A percentile compares a stretch with the other conserved stretches of the same genome.
Evolutionary conservation across 2,888 invertebrate species (phyloP).

Genomic region (Aporophyla lueneburgensis): DNA sequence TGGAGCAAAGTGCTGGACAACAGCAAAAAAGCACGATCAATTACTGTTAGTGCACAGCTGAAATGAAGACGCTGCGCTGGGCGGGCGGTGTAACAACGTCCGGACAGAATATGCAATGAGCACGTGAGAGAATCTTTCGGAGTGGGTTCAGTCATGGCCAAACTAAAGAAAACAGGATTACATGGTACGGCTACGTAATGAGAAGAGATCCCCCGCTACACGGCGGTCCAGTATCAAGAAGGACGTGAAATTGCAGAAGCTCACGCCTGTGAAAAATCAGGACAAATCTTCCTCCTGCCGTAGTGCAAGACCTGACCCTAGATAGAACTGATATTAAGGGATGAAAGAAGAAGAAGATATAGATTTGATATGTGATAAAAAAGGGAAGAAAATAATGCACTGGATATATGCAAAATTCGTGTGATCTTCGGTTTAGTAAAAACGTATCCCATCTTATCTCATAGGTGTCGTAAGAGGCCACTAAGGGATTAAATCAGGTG

Average conservation of each 20-base stretch:
- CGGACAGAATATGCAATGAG: not conserved
- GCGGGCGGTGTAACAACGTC: not conserved
- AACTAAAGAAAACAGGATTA: not conserved
- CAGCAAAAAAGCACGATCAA: too few species aligned
- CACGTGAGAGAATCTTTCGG: not conserved
- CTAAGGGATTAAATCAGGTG: conserved; percentile 22
- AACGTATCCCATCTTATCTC: not conserved
- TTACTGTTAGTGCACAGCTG: too few species aligned
- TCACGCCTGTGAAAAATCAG: too few species aligned
- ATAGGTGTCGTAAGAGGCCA: conserved; percentile 5
- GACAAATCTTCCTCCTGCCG: too few species aligned
- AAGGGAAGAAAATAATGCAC: not conserved
- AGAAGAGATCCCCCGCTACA: not conserved
- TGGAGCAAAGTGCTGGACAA: too few species aligned
- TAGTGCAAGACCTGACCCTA: too few species aligned
- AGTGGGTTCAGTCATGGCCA: not conserved
- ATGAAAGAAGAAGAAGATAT: not conserved
- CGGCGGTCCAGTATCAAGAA: not conserved
- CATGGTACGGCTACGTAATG: not conserved
- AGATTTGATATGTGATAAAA: conserved; percentile 11
- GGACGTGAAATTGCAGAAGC: too few species aligned
- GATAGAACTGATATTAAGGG: too few species aligned
- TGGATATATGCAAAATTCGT: not conserved
- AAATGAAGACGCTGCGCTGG: too few species aligned
- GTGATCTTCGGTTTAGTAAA: not conserved